Evolutionary conservation across 1,140 invertebrate genomes (phyloP).

Genomic region (Procambarus clarkii): DNA sequence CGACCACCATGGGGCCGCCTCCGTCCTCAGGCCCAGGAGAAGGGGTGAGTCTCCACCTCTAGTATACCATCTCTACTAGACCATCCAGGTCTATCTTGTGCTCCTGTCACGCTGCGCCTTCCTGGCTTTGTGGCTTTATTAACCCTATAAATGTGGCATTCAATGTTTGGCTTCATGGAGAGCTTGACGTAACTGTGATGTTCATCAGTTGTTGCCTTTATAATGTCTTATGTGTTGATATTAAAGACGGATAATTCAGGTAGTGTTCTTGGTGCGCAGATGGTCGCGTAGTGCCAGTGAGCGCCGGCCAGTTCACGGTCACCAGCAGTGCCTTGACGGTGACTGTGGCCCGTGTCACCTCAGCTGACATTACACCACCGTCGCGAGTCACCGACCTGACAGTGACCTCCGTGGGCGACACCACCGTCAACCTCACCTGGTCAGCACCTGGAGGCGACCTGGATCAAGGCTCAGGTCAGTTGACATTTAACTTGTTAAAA

Average conservation of each 20-base stretch:
- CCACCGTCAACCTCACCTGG: slow-evolving; percentile 68
- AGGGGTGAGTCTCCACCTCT: slow-evolving; percentile 17
- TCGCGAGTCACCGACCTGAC: slow-evolving; percentile 66
- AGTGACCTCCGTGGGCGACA: slow-evolving; percentile 44
- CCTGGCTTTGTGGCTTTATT: not conserved
- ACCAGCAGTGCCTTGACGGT: slow-evolving; percentile 49
- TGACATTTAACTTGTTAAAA: no score
- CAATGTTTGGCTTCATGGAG: no score
- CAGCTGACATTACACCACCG: slow-evolving; percentile 63
- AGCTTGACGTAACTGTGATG: no score
- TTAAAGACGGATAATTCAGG: no score
- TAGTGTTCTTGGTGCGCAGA: slow-evolving; percentile 19
- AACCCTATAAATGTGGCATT: no score
- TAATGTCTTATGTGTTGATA: no score
- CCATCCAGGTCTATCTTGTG: not conserved
- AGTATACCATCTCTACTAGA: no score
- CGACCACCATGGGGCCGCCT: slow-evolving; percentile 57
- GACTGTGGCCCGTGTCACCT: slow-evolving; percentile 51
- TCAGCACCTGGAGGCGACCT: slow-evolving; percentile 69
- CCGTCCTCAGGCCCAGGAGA: slow-evolving; percentile 35
- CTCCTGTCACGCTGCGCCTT: not conserved
- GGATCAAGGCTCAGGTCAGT: slow-evolving; percentile 68
- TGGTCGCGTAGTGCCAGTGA: slow-evolving; percentile 57
- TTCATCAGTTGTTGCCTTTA: no score
- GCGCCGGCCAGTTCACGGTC: slow-evolving; percentile 54